Conservation (phyloP, 2,113 vertebrate species). For the Otolemur garnettii region DNA sequence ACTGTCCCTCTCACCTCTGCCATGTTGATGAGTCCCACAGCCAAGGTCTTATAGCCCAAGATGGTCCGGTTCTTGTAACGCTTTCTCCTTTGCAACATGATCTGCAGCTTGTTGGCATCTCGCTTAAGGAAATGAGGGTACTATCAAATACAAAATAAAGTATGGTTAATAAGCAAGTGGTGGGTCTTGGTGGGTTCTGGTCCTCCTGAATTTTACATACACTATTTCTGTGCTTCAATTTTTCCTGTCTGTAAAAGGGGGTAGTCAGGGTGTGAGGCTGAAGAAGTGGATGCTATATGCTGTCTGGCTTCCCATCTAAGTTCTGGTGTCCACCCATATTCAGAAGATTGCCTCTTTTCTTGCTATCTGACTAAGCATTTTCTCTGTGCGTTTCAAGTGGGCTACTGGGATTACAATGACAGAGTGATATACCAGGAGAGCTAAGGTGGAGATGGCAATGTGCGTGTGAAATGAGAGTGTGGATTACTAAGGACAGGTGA, state of each 20-base stretch:
- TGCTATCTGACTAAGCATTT: not conserved
- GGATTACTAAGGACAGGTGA: not conserved
- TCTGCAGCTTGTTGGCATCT: conserved; percentile 95
- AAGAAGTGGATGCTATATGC: not conserved
- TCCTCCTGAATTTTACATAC: not conserved
- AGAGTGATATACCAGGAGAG: not conserved
- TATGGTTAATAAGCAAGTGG: not conserved
- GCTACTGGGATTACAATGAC: not conserved
- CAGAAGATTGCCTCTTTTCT: not conserved
- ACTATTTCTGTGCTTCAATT: not conserved
- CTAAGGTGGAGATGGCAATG: rapidly evolving
- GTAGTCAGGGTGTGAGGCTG: not conserved
- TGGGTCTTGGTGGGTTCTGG: not conserved
- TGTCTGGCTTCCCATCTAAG: not conserved
- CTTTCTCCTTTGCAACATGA: conserved; percentile 95
- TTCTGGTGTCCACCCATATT: not conserved
- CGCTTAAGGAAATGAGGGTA: conserved; percentile 96
- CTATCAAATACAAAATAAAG: conserved; percentile 81
- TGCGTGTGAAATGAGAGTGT: not conserved
- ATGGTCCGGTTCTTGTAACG: conserved; percentile 97
- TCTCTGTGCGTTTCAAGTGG: not conserved
- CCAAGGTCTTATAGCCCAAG: conserved; percentile 95
- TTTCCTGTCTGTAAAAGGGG: not conserved
- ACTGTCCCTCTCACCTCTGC: conserved; percentile 89
- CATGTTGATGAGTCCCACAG: conserved; percentile 96